Conservation (phyloP, 2,797 vertebrate genomes). For the Lophotriccus pileatus region DNA sequence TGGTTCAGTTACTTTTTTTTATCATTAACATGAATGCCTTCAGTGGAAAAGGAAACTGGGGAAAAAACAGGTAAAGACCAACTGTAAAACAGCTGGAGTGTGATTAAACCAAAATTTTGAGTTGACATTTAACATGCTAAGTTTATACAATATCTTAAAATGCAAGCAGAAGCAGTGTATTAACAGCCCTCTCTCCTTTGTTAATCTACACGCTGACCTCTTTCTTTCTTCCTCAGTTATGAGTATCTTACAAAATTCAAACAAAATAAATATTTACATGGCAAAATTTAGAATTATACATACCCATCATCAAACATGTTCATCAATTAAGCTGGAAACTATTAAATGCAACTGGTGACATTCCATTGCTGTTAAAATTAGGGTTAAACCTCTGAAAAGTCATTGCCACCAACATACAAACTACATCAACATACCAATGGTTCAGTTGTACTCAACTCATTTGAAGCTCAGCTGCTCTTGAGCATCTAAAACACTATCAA, state of each 20-base stretch:
- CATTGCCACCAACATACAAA: not conserved
- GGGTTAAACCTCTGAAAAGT: not conserved
- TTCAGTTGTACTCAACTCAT: not conserved
- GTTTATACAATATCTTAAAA: not conserved
- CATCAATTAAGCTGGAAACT: not conserved
- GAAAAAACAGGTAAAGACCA: not conserved
- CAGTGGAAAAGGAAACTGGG: not conserved
- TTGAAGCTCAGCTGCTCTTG: not conserved
- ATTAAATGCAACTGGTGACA: not conserved
- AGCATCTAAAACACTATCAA: not conserved
- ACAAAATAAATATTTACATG: not conserved
- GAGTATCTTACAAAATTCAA: not conserved
- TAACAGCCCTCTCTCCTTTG: not conserved
- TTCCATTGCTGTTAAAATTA: not conserved
- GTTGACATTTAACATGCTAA: not conserved
- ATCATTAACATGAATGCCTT: not conserved
- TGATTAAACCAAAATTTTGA: not conserved
- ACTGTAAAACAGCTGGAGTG: not conserved
- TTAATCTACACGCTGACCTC: not conserved
- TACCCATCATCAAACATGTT: not conserved
- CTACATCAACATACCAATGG: not conserved
- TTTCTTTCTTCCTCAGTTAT: not conserved
- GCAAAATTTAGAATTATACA: not conserved
- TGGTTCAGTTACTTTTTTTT: not conserved
- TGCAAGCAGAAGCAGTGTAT: not conserved